Conservation (phyloP, 2,113 vertebrate genomes). For the Spilogale gracilis region DNA sequence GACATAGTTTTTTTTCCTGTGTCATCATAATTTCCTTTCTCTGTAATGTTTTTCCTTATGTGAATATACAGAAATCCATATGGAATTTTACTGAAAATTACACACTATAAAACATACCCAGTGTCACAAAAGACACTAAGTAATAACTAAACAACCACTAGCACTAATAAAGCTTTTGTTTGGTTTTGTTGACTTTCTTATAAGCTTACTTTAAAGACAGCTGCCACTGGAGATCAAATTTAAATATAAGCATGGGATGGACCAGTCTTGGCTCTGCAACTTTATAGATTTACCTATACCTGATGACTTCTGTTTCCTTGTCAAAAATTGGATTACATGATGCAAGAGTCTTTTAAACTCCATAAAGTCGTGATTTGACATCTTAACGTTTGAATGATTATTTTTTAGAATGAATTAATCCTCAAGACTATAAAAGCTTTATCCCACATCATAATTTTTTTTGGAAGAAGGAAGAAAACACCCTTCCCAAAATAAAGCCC, state of each 20-base stretch:
- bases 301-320: neutral
- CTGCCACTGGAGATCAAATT: neutral
- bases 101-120: neutral
- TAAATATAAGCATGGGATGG: neutral
- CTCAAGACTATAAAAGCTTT: neutral
- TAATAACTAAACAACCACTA: neutral
- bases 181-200: neutral
- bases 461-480: conserved; percentile 15
- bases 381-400: conserved; percentile 23
- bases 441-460: neutral
- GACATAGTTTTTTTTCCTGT: neutral
- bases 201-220: neutral
- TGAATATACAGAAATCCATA: neutral
- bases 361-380: neutral
- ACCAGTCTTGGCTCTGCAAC: neutral
- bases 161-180: neutral
- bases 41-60: neutral
- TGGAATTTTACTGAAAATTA: neutral
- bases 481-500: neutral
- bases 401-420: neutral
- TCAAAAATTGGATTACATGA: neutral
- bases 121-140: neutral
- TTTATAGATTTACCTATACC: neutral
- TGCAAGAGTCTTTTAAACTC: neutral
- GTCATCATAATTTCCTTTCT: neutral